phyloP scores from a whole-genome alignment of 2,888 invertebrate genomes.

The Cataglyphis rosenhaueri region DNA sequence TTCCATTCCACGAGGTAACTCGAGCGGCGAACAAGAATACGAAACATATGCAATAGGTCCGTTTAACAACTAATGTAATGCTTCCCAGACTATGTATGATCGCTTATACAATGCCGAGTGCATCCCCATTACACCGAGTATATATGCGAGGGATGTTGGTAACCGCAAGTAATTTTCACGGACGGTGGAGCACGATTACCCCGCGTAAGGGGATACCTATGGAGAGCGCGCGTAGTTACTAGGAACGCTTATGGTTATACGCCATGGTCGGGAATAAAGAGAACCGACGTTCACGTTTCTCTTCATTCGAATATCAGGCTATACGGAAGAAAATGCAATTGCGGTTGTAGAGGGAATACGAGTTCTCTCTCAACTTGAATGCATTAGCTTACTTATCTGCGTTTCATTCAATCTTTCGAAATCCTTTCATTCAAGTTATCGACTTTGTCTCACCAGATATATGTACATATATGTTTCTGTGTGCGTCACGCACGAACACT shows the following conservation, averaged over 20 bases:
- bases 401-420: neutral
- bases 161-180: conserved; percentile 53
- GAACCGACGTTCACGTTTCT: neutral
- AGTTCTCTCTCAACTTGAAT: neutral
- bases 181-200: conserved; percentile 12
- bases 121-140: neutral
- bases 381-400: neutral
- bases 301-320: neutral
- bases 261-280: neutral
- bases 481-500: neutral
- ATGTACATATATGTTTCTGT: neutral
- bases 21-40: neutral
- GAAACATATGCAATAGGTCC: neutral
- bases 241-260: conserved; percentile 14
- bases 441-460: neutral
- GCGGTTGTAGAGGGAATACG: neutral
- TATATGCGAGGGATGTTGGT: conserved; percentile 8
- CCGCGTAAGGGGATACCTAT: neutral
- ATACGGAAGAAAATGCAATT: neutral
- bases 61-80: conserved; percentile 17
- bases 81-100: conserved; percentile 18
- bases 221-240: neutral
- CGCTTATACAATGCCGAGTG: conserved; percentile 40
- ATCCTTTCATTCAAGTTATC: neutral
- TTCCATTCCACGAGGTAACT: neutral